Conservation (phyloP, 2,888 invertebrate species). For the Amphipoea oculea region DNA sequence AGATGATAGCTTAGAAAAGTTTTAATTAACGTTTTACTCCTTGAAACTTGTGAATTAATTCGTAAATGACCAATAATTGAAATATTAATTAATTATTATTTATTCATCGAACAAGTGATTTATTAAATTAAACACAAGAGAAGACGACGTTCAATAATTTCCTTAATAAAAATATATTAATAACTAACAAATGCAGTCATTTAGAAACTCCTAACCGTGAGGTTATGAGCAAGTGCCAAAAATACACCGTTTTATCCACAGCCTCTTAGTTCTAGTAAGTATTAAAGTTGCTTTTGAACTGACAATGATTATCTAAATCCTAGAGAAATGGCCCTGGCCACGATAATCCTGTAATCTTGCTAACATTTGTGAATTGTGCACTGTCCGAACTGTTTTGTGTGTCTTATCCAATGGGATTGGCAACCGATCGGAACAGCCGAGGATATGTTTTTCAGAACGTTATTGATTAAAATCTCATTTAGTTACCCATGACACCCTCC, state of each 20-base stretch:
- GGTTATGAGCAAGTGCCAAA: not conserved
- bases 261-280: too few species aligned
- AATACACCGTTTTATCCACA: not conserved
- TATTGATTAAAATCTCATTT: constrained; percentile 10
- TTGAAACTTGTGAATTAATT: not conserved
- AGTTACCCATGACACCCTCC: not conserved
- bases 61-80: not conserved
- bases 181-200: not conserved
- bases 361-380: constrained; percentile 1
- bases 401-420: not conserved
- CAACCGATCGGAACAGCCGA: not conserved
- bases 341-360: not conserved
- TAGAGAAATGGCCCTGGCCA: not conserved
- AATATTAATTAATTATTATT: not conserved
- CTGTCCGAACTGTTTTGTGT: not conserved
- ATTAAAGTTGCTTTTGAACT: not conserved
- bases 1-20: not conserved
- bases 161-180: too few species aligned
- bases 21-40: not conserved
- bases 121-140: not conserved
- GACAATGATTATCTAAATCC: not conserved
- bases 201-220: not conserved
- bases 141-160: not conserved
- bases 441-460: too few species aligned
- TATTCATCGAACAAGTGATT: not conserved